These are phyloP conservation scores for Gorilla gorilla DNA, from an alignment of 2,113 vertebrate species.

Conservation along the genomic window DNA sequence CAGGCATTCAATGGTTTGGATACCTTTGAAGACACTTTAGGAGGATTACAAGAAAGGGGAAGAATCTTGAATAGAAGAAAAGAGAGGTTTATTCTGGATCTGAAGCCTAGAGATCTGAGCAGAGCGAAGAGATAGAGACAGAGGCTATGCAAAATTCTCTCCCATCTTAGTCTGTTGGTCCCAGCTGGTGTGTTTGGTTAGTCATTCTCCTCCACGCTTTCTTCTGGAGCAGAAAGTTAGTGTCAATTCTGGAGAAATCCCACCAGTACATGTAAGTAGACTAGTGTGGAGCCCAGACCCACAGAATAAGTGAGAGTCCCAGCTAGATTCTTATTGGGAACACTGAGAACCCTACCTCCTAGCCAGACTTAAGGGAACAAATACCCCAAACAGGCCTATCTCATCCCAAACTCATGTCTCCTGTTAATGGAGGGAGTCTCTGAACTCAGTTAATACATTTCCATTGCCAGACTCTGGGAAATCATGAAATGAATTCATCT, in stretches of 20 bases:
- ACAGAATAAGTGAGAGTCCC: background rate
- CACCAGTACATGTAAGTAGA: background rate
- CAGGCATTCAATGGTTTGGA: background rate
- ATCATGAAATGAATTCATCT: background rate
- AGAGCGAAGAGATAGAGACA: background rate
- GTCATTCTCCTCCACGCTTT: background rate
- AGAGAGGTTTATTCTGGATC: background rate
- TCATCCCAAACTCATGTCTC: background rate
- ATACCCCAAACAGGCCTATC: background rate
- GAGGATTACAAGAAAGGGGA: background rate
- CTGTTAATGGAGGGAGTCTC: too few relatives aligned
- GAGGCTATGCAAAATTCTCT: background rate
- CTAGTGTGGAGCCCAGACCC: background rate
- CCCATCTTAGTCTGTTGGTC: background rate
- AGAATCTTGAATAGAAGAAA: background rate
- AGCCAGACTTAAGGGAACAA: background rate
- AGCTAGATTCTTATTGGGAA: background rate
- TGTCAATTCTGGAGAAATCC: background rate
- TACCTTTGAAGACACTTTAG: background rate
- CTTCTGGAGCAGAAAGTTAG: background rate
- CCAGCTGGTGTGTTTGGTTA: background rate
- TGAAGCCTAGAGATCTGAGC: background rate
- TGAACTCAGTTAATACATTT: background rate
- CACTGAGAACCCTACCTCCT: background rate
- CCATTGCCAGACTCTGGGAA: background rate